Evolutionary conservation across 1,140 invertebrate genomes (phyloP), one percentile per base, ranked within the genome.

Genomic region (Gryllus bimaculatus): DNA sequence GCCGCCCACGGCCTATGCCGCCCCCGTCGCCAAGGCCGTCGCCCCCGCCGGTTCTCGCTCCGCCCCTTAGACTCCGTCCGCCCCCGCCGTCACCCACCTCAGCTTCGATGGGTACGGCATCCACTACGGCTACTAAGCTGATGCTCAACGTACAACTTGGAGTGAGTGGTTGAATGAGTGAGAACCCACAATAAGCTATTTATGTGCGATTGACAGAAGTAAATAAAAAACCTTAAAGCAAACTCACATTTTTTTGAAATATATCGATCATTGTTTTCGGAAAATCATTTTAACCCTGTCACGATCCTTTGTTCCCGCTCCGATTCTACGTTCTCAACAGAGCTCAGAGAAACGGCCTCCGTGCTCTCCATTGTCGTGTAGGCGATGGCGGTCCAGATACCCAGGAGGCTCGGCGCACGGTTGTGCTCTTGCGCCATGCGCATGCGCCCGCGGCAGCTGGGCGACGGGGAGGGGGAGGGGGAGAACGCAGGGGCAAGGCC

Each of bases 51-150:
- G 76, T n/a, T 84, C 88, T n/a, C 82, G 88, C 20, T 88, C 88
- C 78, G 87, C 88, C 73, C 75, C 74, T 26, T 90, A 91, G 83
- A 13, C 54, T 91, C 90, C 3, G 89, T n/a, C 91, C 26, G 90
- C 91, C 7, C 89, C 91, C 7, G 89, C 90, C 21, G 91, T 92
- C 0, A 20, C 79, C 18, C 91, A 91, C 84, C 90, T 92, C 88
- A 88, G 86, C 47, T 92, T 90, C 85, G 86, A 89, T 79, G 89
- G 89, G 79, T 10, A 75, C 75, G 89, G 90, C 47, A 83, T 90
- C 79, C 87, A 88, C 21, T 90, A 89, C 82, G 85, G 83, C 74
- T 89, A 77, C 73, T 78, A 73, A 73, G 21, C 3, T 12, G 8
- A 48, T 18, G 21, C n/a, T 7, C 3, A 8, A 75, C 74, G 26